These are phyloP conservation scores for Trinectes maculatus DNA, from an alignment of 2,113 vertebrate species.

Conservation along the genomic window DNA sequence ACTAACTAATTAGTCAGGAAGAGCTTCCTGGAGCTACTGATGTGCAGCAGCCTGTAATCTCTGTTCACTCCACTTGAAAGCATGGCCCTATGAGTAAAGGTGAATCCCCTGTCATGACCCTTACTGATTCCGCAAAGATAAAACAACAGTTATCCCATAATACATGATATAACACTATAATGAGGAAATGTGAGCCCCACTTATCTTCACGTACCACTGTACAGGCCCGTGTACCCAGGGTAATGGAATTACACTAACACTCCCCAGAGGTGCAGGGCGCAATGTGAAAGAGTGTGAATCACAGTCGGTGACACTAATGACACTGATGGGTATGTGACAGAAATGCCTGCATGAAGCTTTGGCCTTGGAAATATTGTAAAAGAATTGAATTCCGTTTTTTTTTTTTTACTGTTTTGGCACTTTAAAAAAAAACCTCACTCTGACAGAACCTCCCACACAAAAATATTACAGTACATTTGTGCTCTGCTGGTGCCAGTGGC, in stretches of 20 bases:
- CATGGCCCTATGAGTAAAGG: constrained; percentile 8
- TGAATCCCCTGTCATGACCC: constrained; percentile 23
- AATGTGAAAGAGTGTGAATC: constrained; percentile 44
- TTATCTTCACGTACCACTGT: constrained; percentile 59
- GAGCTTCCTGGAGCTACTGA: constrained; percentile 35
- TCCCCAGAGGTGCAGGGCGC: constrained; percentile 25
- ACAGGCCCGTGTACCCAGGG: constrained; percentile 25
- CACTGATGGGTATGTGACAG: constrained; percentile 46
- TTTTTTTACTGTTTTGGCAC: neutral
- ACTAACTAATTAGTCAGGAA: constrained; percentile 54
- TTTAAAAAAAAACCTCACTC: constrained; percentile 32
- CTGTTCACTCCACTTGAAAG: constrained; percentile 42
- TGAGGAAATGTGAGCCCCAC: constrained; percentile 67
- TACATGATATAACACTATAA: constrained; percentile 56
- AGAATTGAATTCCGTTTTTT: constrained; percentile 4
- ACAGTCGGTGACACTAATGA: too few relatives aligned
- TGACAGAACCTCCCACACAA: constrained; percentile 31
- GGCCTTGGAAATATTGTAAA: constrained; percentile 13
- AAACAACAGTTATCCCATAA: constrained; percentile 39
- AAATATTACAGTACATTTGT: constrained; percentile 34
- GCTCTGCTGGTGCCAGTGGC: constrained; percentile 14
- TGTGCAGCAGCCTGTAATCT: constrained; percentile 31
- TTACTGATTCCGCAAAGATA: constrained; percentile 38
- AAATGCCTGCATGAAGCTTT: constrained; percentile 14
- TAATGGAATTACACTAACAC: constrained; percentile 48